Evolutionary conservation across 2,113 vertebrate genomes (phyloP), one percentile per base, ranked within the genome.

Genomic region (Nothocercus julius): DNA sequence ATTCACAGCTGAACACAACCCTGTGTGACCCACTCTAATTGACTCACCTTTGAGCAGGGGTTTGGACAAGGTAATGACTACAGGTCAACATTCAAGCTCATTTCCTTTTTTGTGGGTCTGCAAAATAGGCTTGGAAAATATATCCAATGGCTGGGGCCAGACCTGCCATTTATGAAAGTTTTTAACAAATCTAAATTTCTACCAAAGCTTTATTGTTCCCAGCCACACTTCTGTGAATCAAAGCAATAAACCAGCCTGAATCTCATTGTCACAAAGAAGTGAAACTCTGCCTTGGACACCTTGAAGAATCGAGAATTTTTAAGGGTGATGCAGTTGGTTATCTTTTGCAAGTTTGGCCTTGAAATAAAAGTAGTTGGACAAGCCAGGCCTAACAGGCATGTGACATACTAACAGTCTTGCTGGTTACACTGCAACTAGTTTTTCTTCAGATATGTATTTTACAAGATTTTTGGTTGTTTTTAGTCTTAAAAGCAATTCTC

Each of bases 81-180:
- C 24, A 49, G 7, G 19, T 49, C 36, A 58, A 2, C 13, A 80
- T 63, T 45, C 32, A 56, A 21, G 7, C 0, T 1, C 62, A 45
- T 18, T 56, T 14, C 13, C 49, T 49, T 30, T 32, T 70, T 44
- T 18, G 28, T 30, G 14, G 15, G 10, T 83, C 67, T 56, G 15
- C 49, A 62, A 91, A 70, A 44, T 12, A 17, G 32, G n/a, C 49
- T 74, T 5, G 44, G 44, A 20, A 79, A 64, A 27, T 15, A 68
- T 30, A 19, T 68, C 21, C 62, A 25, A 68, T 42, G 68, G 1
- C 25, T 54, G 30, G 6, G 28, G 15, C 21, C 21, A 61, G 27
- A 40, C 15, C 76, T 27, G 7, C 4, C 15, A 4, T n/a, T 51
- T 68, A 59, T 0, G 0, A 47, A 70, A 83, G 28, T 45, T 28